Conservation (phyloP, 1,140 invertebrate species). For the Rhizoglyphus robini region DNA sequence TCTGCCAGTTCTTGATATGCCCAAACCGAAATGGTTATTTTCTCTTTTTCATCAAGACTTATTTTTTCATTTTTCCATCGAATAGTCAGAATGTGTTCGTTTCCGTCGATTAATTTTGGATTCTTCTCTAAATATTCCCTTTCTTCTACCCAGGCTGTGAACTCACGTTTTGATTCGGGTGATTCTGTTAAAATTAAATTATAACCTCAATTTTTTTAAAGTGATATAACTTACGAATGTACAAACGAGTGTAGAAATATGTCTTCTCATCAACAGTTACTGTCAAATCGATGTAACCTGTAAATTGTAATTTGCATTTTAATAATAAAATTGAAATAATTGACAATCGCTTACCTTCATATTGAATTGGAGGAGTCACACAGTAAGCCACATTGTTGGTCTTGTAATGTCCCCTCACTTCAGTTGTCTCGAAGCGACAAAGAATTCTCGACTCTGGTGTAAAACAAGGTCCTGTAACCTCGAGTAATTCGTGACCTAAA, state of each 20-base stretch:
- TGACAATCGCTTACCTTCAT: too few relatives aligned
- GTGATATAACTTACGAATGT: conserved; percentile 63
- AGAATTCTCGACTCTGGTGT: conserved; percentile 53
- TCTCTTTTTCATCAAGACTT: conserved; percentile 17
- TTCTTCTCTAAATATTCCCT: conserved; percentile 8
- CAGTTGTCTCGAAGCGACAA: conserved; percentile 42
- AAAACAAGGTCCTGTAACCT: conserved; percentile 87
- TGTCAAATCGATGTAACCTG: conserved; percentile 68
- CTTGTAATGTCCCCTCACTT: conserved; percentile 29
- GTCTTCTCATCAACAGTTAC: conserved; percentile 60
- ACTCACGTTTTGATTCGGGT: conserved; percentile 6
- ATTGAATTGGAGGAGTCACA: conserved; percentile 69
- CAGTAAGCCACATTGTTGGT: conserved; percentile 63
- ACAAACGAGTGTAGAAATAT: conserved; percentile 80
- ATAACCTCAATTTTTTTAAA: too few relatives aligned
- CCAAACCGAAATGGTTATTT: conserved; percentile 26
- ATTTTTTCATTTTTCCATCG: conserved; percentile 28
- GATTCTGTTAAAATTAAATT: conserved; percentile 17
- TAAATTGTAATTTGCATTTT: too few relatives aligned
- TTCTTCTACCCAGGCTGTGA: conserved; percentile 14
- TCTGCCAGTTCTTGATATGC: conserved; percentile 24
- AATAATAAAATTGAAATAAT: too few relatives aligned
- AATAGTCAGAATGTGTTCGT: conserved; percentile 10
- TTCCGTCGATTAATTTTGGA: conserved; percentile 6
- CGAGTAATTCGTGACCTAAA: conserved; percentile 81